Evolutionary conservation across 2,113 vertebrate genomes (phyloP).

Genomic region (Scopus umbretta): DNA sequence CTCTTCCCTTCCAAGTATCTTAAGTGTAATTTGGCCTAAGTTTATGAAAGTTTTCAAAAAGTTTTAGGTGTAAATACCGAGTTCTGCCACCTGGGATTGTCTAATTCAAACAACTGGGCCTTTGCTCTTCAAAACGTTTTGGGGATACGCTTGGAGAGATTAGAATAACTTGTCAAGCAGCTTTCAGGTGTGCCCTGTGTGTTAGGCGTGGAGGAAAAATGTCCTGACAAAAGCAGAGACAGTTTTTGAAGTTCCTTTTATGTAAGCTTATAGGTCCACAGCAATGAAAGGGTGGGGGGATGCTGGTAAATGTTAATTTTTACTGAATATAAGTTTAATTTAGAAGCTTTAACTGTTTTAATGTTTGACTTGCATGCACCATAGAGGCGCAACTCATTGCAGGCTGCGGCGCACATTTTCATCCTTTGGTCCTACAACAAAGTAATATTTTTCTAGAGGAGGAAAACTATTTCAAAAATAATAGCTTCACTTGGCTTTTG

Average conservation of each 20-base stretch:
- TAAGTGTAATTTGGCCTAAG: neutral
- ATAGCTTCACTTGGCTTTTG: neutral
- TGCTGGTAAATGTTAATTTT: neutral
- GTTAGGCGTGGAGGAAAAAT: conserved; percentile 35
- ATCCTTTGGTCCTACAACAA: neutral
- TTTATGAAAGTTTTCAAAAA: neutral
- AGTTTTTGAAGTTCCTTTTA: conserved; percentile 47
- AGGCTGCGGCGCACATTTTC: neutral
- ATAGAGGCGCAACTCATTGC: neutral
- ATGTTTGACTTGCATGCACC: neutral
- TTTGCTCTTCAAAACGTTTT: neutral
- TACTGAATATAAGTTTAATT: neutral
- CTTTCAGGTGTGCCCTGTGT: conserved; percentile 39
- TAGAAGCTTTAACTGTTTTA: neutral
- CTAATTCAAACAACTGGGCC: neutral
- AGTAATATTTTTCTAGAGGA: conserved; percentile 8
- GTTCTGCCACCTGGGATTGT: neutral
- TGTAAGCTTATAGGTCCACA: neutral
- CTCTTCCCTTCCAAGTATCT: neutral
- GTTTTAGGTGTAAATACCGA: neutral
- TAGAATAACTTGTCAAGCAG: conserved; percentile 46
- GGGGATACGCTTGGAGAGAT: conserved; percentile 24
- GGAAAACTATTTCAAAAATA: conserved; percentile 1
- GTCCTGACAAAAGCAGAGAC: conserved; percentile 38
- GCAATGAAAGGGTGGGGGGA: neutral